Percentiles rank a stretch among this genome's conserved stretches.
phyloP scores from a whole-genome alignment of 1,140 invertebrate species.

The Camponotus pennsylvanicus region DNA sequence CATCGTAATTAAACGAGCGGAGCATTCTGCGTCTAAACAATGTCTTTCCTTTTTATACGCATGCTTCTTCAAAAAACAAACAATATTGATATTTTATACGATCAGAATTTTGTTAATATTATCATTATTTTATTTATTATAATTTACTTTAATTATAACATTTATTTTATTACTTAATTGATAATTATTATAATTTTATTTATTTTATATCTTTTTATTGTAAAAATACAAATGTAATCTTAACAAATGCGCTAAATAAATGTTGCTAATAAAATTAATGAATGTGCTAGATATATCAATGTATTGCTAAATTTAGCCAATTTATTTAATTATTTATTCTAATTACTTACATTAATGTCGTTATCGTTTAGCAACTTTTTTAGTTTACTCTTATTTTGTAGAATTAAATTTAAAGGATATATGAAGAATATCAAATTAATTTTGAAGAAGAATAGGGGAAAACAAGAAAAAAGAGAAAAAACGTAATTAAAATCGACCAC shows the following conservation, averaged over 20 bases:
- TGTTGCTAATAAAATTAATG: slow-evolving; percentile 2
- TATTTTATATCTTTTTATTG: not conserved
- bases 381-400: not conserved
- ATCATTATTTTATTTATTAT: not conserved
- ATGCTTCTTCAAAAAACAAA: not conserved
- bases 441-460: not conserved
- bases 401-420: slow-evolving; percentile 8
- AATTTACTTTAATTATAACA: not conserved
- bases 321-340: not conserved
- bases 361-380: not conserved
- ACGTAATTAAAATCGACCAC: no score
- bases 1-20: no score
- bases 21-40: not conserved
- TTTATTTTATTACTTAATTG: not conserved
- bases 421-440: no score
- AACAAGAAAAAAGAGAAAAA: slow-evolving; percentile 19
- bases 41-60: not conserved
- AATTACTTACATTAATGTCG: not conserved
- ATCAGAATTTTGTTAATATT: not conserved
- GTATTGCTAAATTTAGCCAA: not conserved
- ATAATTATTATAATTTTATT: not conserved
- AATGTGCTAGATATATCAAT: not conserved
- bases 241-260: not conserved
- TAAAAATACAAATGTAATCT: not conserved
- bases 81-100: not conserved